A percentile compares a stretch with the other conserved stretches of the same genome.
phyloP scores from a whole-genome alignment of 2,888 invertebrate species.

The Microctonus brassicae region DNA sequence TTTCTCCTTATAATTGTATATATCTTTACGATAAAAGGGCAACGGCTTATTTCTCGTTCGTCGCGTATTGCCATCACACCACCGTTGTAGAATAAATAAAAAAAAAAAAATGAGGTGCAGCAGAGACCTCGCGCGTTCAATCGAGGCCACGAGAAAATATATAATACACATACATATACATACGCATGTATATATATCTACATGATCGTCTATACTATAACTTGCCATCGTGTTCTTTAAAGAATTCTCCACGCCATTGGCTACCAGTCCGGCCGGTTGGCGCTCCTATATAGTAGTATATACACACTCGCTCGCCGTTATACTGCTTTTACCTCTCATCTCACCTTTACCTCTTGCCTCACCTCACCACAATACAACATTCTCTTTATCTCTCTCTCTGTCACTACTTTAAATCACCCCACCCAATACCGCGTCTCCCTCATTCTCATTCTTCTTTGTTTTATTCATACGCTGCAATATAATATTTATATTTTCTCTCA shows the following conservation, averaged over 20 bases:
- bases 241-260: slow-evolving; percentile 65
- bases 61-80: neutral
- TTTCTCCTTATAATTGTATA: no score
- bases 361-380: slow-evolving; percentile 6
- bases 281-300: slow-evolving; percentile 63
- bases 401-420: neutral
- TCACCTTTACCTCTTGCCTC: slow-evolving; percentile 46
- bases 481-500: neutral
- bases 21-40: slow-evolving; percentile 44
- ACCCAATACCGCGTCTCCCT: slow-evolving; percentile 24
- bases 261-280: slow-evolving; percentile 66
- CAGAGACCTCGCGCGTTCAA: slow-evolving; percentile 23
- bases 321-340: slow-evolving; percentile 53
- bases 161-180: slow-evolving; percentile 17
- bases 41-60: slow-evolving; percentile 48
- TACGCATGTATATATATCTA: no score
- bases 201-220: no score
- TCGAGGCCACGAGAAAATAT: slow-evolving; percentile 23
- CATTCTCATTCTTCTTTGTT: neutral
- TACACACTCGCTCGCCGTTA: slow-evolving; percentile 24
- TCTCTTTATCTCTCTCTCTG: slow-evolving; percentile 28
- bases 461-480: neutral
- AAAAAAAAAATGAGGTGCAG: neutral
- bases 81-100: slow-evolving; percentile 10
- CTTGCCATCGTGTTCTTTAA: neutral